Evolutionary conservation across 2,113 vertebrate genomes (phyloP).

Genomic region (Pedionomus torquatus): DNA sequence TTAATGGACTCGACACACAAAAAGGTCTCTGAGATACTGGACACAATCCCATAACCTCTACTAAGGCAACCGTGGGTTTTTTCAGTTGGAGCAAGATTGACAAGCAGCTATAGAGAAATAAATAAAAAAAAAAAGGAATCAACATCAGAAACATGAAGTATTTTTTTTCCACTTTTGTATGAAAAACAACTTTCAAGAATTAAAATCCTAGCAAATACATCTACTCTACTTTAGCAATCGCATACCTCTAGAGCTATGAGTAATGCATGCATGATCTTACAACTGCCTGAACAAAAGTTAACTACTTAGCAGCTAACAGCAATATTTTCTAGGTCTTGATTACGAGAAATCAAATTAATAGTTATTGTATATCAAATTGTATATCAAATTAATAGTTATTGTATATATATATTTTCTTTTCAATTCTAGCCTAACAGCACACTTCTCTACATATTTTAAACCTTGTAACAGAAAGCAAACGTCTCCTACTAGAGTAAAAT

Average conservation of each 20-base stretch:
- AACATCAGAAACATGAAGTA: not conserved
- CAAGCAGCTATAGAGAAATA: not conserved
- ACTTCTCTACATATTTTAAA: not conserved
- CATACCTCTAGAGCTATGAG: not conserved
- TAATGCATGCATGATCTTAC: constrained; percentile 38
- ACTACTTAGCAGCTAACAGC: constrained; percentile 51
- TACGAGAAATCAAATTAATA: not conserved
- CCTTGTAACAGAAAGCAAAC: not conserved
- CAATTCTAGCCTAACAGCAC: not conserved
- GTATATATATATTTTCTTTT: not conserved
- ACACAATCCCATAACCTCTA: not conserved
- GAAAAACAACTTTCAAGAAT: not conserved
- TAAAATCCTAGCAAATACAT: not conserved
- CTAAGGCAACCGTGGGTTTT: not conserved
- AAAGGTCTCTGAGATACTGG: not conserved
- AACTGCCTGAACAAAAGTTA: constrained; percentile 37
- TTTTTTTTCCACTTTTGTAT: not conserved
- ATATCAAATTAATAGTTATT: not conserved
- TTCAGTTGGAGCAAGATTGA: not conserved
- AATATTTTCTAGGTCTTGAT: constrained; percentile 28
- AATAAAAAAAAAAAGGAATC: not conserved
- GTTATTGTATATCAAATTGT: not conserved
- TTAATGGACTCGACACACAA: not conserved
- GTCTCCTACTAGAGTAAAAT: not conserved
- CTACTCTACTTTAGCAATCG: not conserved